Evolutionary conservation across 30 jellyfish, hydroid and myxozoan genomes (phyloP).

Genomic region (Cassiopea xamachana): DNA sequence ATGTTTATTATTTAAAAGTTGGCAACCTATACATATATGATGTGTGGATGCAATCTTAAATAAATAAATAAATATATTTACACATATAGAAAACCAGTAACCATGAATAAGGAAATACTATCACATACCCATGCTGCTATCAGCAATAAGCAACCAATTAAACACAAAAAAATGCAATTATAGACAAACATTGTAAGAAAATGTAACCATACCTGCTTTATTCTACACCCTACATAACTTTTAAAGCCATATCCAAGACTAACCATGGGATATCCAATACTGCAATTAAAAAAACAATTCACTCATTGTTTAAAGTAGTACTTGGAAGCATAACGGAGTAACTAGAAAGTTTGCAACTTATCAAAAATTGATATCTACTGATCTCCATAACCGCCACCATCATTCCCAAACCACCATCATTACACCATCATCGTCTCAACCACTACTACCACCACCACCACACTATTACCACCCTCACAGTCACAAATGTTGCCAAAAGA

Average conservation of each 20-base stretch:
- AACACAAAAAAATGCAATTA: not conserved
- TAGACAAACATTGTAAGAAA: not conserved
- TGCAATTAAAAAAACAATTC: conserved; percentile 8
- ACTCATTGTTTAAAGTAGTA: too few relatives aligned
- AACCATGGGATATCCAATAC: conserved; percentile 99
- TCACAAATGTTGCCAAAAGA: not conserved
- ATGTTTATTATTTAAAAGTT: too few relatives aligned
- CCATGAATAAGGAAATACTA: too few relatives aligned
- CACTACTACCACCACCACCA: not conserved
- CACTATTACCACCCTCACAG: not conserved
- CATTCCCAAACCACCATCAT: not conserved
- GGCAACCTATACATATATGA: too few relatives aligned
- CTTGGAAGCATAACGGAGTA: not conserved
- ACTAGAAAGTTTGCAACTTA: not conserved
- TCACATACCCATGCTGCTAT: too few relatives aligned
- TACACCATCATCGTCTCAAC: not conserved
- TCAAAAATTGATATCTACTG: not conserved
- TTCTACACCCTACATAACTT: conserved; percentile 96
- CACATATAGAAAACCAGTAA: too few relatives aligned
- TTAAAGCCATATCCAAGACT: conserved; percentile 98
- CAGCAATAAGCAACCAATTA: too few relatives aligned
- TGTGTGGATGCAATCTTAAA: too few relatives aligned
- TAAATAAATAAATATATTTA: too few relatives aligned
- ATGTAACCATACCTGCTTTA: conserved; percentile 66
- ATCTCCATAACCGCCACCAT: not conserved